Evolutionary conservation across 2,113 vertebrate genomes (phyloP).

Genomic region (Cygnus atratus): DNA sequence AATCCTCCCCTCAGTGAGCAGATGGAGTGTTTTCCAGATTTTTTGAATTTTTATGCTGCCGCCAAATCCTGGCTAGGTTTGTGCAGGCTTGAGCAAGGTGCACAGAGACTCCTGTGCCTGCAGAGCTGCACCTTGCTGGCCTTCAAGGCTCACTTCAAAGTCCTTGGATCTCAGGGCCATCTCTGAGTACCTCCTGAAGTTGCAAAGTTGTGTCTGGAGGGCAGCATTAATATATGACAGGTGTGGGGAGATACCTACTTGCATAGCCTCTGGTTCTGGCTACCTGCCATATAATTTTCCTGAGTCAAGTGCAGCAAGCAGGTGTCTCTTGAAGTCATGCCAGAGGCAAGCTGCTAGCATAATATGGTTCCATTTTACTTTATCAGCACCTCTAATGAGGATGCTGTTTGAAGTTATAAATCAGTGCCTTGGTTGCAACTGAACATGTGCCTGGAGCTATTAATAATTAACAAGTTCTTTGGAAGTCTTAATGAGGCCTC

Average conservation of each 20-base stretch:
- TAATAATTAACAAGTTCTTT: constrained; percentile 27
- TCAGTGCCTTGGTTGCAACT: neutral
- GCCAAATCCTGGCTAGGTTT: neutral
- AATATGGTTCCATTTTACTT: constrained; percentile 14
- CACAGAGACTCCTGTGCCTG: neutral
- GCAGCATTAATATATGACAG: neutral
- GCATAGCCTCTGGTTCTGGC: constrained; percentile 36
- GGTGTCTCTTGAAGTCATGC: constrained; percentile 58
- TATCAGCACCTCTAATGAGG: neutral
- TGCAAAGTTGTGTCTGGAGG: neutral
- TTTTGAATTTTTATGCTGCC: neutral
- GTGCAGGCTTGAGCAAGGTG: neutral
- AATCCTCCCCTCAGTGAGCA: neutral
- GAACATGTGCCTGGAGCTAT: neutral
- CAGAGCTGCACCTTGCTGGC: neutral
- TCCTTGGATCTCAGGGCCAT: neutral
- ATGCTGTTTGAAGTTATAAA: constrained; percentile 4
- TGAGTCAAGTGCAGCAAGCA: constrained; percentile 32
- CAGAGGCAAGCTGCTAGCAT: constrained; percentile 28
- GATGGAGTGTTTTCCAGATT: accelerated
- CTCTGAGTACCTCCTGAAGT: neutral
- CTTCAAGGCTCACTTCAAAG: neutral
- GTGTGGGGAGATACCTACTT: neutral
- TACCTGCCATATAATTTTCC: constrained; percentile 14
- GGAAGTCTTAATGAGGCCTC: constrained; percentile 2